Conservation (phyloP, 1,140 invertebrate genomes). For the Zaprionus inermis region DNA sequence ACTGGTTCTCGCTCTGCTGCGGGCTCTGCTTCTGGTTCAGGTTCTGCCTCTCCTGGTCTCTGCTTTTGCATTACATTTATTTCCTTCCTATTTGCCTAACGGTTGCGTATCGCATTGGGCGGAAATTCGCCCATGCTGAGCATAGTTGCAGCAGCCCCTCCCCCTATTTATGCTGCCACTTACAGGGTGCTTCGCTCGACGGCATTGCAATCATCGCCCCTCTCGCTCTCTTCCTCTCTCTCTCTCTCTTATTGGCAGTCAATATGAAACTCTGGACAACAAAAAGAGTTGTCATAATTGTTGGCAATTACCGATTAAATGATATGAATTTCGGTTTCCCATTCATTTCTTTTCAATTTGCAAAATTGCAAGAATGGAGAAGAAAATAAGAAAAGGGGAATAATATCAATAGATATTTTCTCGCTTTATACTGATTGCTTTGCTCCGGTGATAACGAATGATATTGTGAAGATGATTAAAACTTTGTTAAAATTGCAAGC, state of each 20-base stretch:
- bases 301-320: constrained; percentile 38
- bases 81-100: constrained; percentile 82
- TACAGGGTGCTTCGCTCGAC: constrained; percentile 15
- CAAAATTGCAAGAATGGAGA: constrained; percentile 9
- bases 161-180: neutral
- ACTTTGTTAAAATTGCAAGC: constrained; percentile 7
- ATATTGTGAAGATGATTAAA: constrained; percentile 13
- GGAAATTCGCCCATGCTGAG: neutral
- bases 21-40: constrained; percentile 12
- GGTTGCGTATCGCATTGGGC: constrained; percentile 30
- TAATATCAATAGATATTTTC: constrained; percentile 3
- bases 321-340: constrained; percentile 26
- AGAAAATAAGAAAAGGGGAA: neutral
- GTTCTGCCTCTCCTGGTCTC: constrained; percentile 58
- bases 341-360: constrained; percentile 29
- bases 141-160: too few species aligned
- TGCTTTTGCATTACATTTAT: constrained; percentile 60
- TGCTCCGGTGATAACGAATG: constrained; percentile 16
- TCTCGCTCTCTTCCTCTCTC: too few species aligned
- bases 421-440: constrained; percentile 21
- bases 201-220: constrained; percentile 54
- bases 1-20: constrained; percentile 7
- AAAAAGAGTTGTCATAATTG: constrained; percentile 36
- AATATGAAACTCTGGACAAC: constrained; percentile 37
- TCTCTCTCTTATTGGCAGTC: constrained; percentile 68